Conservation (phyloP, 2,888 invertebrate genomes). For the Ectobius pallidus region DNA sequence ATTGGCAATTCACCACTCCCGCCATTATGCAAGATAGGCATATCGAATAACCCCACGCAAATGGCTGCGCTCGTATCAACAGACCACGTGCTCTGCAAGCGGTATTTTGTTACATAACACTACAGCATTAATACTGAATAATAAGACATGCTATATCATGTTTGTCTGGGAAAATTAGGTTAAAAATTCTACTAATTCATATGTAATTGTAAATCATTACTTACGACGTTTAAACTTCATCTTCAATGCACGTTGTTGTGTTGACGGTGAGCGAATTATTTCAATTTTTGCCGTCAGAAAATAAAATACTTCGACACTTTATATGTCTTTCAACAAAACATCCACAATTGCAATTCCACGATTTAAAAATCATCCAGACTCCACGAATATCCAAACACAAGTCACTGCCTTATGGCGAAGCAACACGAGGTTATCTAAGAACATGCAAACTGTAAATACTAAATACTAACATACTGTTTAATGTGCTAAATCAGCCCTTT, state of each 20-base stretch:
- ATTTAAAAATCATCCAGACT: constrained; percentile 11
- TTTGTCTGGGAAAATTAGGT: too few species aligned
- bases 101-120: neutral
- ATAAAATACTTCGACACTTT: neutral
- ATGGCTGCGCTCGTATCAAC: constrained; percentile 29
- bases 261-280: neutral
- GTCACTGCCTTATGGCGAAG: constrained; percentile 4
- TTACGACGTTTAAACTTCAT: constrained; percentile 43
- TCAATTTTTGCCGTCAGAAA: neutral
- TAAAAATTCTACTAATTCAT: too few species aligned
- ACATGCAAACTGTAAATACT: neutral
- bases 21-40: constrained; percentile 37
- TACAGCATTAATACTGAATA: neutral
- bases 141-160: neutral
- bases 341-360: neutral
- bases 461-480: too few species aligned
- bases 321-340: neutral
- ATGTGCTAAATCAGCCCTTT: too few species aligned
- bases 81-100: constrained; percentile 32
- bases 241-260: constrained; percentile 15
- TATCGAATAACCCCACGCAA: constrained; percentile 36
- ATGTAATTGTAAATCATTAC: neutral
- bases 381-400: neutral
- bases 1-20: too few species aligned
- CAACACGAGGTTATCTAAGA: constrained; percentile 24